These are phyloP conservation scores for Grallaria varia DNA, from an alignment of 2,113 vertebrate species.

Conservation along the genomic window DNA sequence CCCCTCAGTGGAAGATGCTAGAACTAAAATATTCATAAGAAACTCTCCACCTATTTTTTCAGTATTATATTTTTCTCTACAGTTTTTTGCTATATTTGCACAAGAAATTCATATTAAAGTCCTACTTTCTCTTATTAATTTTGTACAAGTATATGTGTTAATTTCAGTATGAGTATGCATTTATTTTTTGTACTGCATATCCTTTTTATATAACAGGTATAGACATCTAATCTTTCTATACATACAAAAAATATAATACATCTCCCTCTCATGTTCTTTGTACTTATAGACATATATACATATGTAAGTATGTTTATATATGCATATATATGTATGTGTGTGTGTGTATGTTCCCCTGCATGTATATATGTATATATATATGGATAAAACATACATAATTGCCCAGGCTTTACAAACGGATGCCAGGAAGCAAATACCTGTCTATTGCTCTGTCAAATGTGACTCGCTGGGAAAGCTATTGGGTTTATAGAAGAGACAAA, in stretches of 20 bases:
- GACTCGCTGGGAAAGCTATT: constrained; percentile 75
- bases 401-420: constrained; percentile 70
- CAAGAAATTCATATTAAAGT: background rate
- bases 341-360: background rate
- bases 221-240: background rate
- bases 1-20: background rate
- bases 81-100: background rate
- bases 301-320: background rate
- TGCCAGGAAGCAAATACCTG: constrained; percentile 67
- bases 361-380: background rate
- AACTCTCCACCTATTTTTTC: background rate
- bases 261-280: background rate
- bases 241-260: background rate
- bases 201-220: background rate
- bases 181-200: background rate
- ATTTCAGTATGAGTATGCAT: background rate
- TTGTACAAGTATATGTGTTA: background rate
- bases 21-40: constrained; percentile 9
- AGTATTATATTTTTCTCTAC: background rate
- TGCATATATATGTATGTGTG: background rate
- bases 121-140: background rate
- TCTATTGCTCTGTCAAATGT: constrained; percentile 80
- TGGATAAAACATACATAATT: constrained; percentile 58
- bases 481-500: constrained; percentile 91
- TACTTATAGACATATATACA: background rate